These are phyloP conservation scores for Hylaeus anthracinus DNA, from an alignment of 1,140 invertebrate genomes.

Conservation along the genomic window DNA sequence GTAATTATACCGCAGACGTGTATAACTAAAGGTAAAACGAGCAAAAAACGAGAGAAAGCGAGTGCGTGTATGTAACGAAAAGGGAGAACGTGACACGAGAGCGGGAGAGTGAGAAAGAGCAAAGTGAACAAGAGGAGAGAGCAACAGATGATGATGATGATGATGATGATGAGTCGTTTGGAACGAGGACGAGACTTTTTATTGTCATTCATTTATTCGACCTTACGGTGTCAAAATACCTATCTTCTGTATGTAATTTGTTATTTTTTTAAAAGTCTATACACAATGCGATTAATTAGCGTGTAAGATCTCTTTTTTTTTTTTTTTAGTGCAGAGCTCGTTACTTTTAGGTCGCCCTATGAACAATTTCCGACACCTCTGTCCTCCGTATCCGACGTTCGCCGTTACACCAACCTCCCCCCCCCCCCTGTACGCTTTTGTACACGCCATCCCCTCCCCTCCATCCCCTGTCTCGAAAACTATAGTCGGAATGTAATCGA, in stretches of 20 bases:
- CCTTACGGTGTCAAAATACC: conserved; percentile 61
- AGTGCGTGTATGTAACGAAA: too few species aligned
- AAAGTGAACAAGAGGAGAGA: conserved; percentile 2
- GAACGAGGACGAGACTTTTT: conserved; percentile 40
- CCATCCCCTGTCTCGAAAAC: background rate
- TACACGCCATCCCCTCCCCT: background rate
- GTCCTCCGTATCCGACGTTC: background rate
- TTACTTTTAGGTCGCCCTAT: background rate
- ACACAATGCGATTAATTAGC: conserved; percentile 72
- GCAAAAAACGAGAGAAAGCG: conserved; percentile 12
- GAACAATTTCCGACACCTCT: background rate
- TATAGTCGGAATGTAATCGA: background rate
- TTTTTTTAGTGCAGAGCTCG: conserved; percentile 30
- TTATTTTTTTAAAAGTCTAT: conserved; percentile 82
- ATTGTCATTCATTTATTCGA: conserved; percentile 72
- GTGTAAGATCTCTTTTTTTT: conserved; percentile 63
- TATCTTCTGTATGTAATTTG: conserved; percentile 78
- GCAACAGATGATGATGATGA: conserved; percentile 12
- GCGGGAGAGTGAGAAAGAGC: conserved; percentile 25
- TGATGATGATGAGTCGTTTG: background rate
- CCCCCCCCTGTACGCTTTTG: background rate
- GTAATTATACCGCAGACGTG: conserved; percentile 75
- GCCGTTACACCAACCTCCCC: background rate
- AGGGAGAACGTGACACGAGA: background rate
- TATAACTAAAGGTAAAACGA: conserved; percentile 65